phyloP scores from a whole-genome alignment of 2,888 invertebrate species.

The Erebia epiphron region DNA sequence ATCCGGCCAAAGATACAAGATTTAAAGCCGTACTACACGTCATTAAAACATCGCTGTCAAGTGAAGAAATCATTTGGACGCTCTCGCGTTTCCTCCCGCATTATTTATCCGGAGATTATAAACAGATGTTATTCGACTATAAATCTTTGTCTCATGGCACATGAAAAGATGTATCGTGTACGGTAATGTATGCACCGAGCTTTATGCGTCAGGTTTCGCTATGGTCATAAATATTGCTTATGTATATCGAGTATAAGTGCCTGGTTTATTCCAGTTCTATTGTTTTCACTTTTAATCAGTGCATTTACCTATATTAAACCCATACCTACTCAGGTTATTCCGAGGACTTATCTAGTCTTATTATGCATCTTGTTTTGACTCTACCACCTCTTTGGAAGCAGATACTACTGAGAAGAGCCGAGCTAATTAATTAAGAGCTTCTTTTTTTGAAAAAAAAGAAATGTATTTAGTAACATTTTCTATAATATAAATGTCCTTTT shows the following conservation, averaged over 20 bases:
- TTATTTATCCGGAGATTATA: slow-evolving; percentile 71
- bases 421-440: too few species aligned
- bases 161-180: slow-evolving; percentile 36
- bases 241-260: not conserved
- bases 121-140: slow-evolving; percentile 72
- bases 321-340: too few species aligned
- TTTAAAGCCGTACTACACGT: slow-evolving; percentile 51
- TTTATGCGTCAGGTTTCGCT: slow-evolving; percentile 33
- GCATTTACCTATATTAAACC: not conserved
- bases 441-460: too few species aligned
- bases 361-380: too few species aligned
- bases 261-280: slow-evolving; percentile 1
- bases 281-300: not conserved
- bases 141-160: slow-evolving; percentile 64
- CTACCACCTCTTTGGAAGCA: too few species aligned
- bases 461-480: too few species aligned
- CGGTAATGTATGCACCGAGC: slow-evolving; percentile 18
- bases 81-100: slow-evolving; percentile 60
- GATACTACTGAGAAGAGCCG: too few species aligned
- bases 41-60: slow-evolving; percentile 70
- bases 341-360: too few species aligned
- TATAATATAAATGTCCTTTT: too few species aligned
- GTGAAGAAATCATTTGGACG: slow-evolving; percentile 63
- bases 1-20: slow-evolving; percentile 55
- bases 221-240: slow-evolving; percentile 26